These are phyloP conservation scores for Cygnus buccinator DNA, from an alignment of 2,113 vertebrate genomes.

Conservation along the genomic window DNA sequence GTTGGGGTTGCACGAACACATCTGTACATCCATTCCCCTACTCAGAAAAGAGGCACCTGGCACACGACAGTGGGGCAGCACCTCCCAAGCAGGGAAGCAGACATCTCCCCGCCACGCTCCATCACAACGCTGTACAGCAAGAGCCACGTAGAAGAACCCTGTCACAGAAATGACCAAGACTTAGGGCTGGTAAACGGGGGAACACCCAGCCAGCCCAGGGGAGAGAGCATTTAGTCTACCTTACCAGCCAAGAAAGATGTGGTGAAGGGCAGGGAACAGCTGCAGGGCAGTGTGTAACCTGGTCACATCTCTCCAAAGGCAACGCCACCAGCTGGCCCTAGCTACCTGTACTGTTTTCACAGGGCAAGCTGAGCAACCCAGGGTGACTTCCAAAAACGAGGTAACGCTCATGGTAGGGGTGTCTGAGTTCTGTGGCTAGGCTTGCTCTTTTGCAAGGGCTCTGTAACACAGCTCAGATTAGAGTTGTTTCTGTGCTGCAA, in stretches of 20 bases:
- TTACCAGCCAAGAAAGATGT: background rate
- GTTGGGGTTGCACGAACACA: background rate
- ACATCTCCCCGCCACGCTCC: background rate
- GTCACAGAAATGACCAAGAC: background rate
- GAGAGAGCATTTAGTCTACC: background rate
- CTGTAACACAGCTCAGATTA: background rate
- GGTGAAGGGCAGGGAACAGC: background rate
- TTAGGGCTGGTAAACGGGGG: background rate
- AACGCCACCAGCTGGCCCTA: background rate
- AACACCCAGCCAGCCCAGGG: too few species aligned
- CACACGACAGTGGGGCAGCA: too few species aligned
- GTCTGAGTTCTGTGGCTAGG: background rate
- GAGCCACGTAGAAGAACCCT: background rate
- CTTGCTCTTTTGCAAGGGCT: background rate
- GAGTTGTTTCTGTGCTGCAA: background rate
- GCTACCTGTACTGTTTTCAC: background rate
- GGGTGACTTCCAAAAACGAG: background rate
- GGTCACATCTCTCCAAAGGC: background rate
- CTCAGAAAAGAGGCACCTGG: background rate
- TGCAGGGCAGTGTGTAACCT: rapidly evolving
- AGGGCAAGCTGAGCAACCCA: background rate
- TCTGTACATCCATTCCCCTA: background rate
- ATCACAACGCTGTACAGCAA: background rate
- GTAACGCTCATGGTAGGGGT: too few species aligned
- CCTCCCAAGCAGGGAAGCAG: background rate